These are phyloP conservation scores for Macaria liturata DNA, from an alignment of 2,888 invertebrate species.

Conservation along the genomic window DNA sequence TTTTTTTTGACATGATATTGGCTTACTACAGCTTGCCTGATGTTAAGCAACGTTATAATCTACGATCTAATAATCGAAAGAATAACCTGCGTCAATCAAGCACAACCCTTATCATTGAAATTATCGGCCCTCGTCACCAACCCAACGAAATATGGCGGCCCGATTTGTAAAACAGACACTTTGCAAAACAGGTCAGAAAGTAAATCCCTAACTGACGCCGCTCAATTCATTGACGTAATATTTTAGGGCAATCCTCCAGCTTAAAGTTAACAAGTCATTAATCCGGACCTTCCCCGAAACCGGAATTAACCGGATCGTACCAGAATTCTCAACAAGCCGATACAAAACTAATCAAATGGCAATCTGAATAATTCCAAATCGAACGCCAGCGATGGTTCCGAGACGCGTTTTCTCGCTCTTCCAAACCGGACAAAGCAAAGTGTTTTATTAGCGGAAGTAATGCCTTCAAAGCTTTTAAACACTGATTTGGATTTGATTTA, in stretches of 20 bases:
- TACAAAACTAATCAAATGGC: slow-evolving; percentile 41
- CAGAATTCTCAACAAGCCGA: slow-evolving; percentile 36
- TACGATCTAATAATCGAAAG: no score
- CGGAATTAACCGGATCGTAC: slow-evolving; percentile 35
- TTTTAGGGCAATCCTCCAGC: slow-evolving; percentile 32
- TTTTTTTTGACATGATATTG: no score
- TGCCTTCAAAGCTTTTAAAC: slow-evolving; percentile 68
- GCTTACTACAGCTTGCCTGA: no score
- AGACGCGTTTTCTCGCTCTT: slow-evolving; percentile 10
- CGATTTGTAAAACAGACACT: slow-evolving; percentile 20
- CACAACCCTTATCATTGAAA: slow-evolving; percentile 9
- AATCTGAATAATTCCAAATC: slow-evolving; percentile 33
- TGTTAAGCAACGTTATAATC: no score
- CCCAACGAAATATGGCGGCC: slow-evolving; percentile 9
- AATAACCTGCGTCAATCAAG: background rate
- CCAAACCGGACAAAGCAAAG: slow-evolving; percentile 56
- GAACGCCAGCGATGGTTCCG: slow-evolving; percentile 20
- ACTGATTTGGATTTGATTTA: slow-evolving; percentile 77
- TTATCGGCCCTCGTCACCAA: slow-evolving; percentile 8
- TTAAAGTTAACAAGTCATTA: slow-evolving; percentile 40
- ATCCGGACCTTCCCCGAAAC: slow-evolving; percentile 34
- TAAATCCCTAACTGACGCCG: slow-evolving; percentile 24
- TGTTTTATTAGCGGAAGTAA: slow-evolving; percentile 77
- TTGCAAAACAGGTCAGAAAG: slow-evolving; percentile 23
- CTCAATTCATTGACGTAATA: slow-evolving; percentile 25